A percentile compares a stretch with the other conserved stretches of the same genome.
phyloP scores from a whole-genome alignment of 2,113 vertebrate species.

The Nyctereutes procyonoides region DNA sequence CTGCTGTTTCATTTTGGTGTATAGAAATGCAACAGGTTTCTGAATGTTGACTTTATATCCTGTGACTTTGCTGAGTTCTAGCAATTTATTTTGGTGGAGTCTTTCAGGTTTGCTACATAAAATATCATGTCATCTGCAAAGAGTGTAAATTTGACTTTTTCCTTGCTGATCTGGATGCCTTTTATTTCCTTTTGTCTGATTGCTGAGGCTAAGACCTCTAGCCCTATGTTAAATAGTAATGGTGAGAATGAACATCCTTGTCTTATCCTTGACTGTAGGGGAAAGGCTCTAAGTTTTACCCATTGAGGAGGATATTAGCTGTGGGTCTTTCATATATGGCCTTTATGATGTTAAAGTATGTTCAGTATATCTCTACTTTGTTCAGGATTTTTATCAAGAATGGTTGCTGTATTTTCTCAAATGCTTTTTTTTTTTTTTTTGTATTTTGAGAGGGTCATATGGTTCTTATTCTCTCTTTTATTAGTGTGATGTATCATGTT shows the following conservation, averaged over 20 bases:
- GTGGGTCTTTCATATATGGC: background rate
- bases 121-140: background rate
- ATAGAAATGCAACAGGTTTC: background rate
- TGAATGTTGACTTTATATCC: background rate
- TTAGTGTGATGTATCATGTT: background rate
- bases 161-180: background rate
- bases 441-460: background rate
- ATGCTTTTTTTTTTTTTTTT: background rate
- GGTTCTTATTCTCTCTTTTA: background rate
- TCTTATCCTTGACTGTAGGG: background rate
- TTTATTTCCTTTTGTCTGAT: background rate
- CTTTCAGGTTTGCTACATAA: background rate
- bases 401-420: background rate
- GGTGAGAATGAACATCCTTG: background rate
- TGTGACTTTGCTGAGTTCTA: background rate
- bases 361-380: background rate
- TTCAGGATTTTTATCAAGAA: background rate
- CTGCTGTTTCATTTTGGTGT: background rate
- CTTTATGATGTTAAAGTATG: background rate
- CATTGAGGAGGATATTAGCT: background rate
- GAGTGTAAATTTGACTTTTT: background rate
- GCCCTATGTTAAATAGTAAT: background rate
- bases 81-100: background rate
- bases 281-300: background rate
- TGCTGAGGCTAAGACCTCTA: background rate